Evolutionary conservation across 1,140 invertebrate genomes (phyloP).

Genomic region (Drosophila rufa): DNA sequence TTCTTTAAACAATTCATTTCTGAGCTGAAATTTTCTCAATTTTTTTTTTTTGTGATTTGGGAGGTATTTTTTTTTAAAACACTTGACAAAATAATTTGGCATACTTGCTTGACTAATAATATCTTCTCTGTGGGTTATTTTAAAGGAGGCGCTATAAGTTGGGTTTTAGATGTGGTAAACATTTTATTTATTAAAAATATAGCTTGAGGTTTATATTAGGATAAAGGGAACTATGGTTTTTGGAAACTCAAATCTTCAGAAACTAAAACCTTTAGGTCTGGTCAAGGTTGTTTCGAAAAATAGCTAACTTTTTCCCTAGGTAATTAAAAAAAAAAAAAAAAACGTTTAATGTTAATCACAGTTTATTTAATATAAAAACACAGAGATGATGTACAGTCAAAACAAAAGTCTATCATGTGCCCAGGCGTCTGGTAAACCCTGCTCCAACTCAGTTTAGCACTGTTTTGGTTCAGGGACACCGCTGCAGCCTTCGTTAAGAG

Average conservation of each 20-base stretch:
- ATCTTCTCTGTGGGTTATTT: neutral
- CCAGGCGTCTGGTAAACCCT: neutral
- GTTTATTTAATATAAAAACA: conserved; percentile 3
- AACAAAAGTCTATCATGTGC: neutral
- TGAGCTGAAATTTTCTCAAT: conserved; percentile 7
- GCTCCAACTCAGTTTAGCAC: neutral
- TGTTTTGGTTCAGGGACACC: conserved; percentile 1
- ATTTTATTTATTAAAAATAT: neutral
- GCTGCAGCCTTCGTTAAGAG: too few species aligned
- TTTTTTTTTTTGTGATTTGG: conserved; percentile 4
- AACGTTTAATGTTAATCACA: neutral
- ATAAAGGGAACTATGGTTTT: conserved; percentile 2
- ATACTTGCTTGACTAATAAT: conserved; percentile 11
- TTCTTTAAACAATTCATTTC: conserved; percentile 28
- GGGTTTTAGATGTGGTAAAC: too few species aligned
- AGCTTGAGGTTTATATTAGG: neutral
- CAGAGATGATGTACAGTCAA: too few species aligned
- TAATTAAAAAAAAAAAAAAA: too few species aligned
- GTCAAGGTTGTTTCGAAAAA: too few species aligned
- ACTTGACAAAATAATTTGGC: conserved; percentile 5
- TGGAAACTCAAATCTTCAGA: neutral
- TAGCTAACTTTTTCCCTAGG: too few species aligned
- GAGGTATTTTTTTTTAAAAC: neutral
- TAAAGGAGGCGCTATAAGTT: neutral
- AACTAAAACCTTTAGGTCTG: too few species aligned